phyloP scores from a whole-genome alignment of 2,113 vertebrate genomes.

The Tursiops truncatus region DNA sequence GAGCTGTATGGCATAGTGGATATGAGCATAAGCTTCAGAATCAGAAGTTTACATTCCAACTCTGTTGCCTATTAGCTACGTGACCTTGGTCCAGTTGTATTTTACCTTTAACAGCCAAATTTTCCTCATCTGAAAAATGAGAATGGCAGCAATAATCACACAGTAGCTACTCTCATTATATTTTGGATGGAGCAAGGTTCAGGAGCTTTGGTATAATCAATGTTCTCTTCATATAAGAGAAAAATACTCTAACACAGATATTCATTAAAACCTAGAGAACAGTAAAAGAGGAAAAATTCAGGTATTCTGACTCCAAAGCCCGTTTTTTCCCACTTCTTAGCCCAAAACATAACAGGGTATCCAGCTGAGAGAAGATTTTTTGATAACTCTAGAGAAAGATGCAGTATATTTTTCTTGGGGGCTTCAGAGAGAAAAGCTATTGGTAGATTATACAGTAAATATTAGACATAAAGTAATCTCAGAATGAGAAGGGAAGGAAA shows the following conservation, averaged over 20 bases:
- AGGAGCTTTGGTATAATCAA: background rate
- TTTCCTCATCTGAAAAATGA: background rate
- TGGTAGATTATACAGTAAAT: background rate
- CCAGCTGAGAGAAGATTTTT: background rate
- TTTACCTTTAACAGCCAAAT: background rate
- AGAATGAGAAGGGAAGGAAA: slow-evolving; percentile 22
- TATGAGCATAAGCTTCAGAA: background rate
- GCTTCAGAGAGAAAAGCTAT: background rate
- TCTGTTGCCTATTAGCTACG: background rate
- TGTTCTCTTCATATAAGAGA: background rate
- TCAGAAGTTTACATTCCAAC: background rate
- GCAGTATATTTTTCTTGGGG: background rate
- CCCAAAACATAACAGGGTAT: background rate
- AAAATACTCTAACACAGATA: background rate
- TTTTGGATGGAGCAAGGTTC: background rate
- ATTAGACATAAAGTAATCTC: background rate
- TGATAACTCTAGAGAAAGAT: background rate
- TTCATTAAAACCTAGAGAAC: background rate
- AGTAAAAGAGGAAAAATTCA: background rate
- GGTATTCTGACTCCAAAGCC: background rate
- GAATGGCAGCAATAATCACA: background rate
- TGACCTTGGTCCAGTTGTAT: background rate
- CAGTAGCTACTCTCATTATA: background rate
- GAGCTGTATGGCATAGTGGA: background rate
- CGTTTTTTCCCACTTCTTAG: background rate